These are phyloP conservation scores for Acanthopagrus latus DNA, from an alignment of 2,797 vertebrate genomes.

Conservation along the genomic window DNA sequence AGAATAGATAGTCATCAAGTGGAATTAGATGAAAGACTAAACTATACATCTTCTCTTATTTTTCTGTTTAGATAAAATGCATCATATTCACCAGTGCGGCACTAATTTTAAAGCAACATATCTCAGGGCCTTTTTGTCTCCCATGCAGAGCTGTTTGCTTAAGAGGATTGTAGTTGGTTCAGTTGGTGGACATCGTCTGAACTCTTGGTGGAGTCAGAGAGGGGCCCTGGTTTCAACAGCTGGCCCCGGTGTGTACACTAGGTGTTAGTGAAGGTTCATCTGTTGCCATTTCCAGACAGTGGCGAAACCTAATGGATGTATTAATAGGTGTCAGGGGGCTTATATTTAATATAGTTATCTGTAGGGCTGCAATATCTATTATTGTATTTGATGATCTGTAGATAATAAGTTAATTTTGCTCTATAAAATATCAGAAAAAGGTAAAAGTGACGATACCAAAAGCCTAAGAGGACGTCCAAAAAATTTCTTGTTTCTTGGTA, in stretches of 20 bases:
- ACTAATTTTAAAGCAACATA: background rate
- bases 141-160: slow-evolving; percentile 42
- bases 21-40: too few relatives aligned
- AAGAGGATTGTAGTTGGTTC: slow-evolving; percentile 12
- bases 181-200: slow-evolving; percentile 19
- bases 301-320: slow-evolving; percentile 17
- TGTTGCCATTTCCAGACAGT: slow-evolving; percentile 4
- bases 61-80: background rate
- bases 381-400: too few relatives aligned
- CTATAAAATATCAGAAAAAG: too few relatives aligned
- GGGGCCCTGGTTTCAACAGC: slow-evolving; percentile 52
- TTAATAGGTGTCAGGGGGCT: background rate
- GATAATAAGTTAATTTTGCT: background rate
- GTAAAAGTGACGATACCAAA: too few relatives aligned
- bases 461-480: too few relatives aligned
- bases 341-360: too few relatives aligned
- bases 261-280: slow-evolving; percentile 57
- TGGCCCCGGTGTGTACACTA: slow-evolving; percentile 51
- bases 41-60: too few relatives aligned
- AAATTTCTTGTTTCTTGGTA: too few relatives aligned
- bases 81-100: background rate
- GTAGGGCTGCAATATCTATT: too few relatives aligned
- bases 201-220: background rate
- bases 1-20: background rate
- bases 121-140: background rate